Conservation (phyloP, 2,797 vertebrate genomes). For the Xiphophorus birchmanni region DNA sequence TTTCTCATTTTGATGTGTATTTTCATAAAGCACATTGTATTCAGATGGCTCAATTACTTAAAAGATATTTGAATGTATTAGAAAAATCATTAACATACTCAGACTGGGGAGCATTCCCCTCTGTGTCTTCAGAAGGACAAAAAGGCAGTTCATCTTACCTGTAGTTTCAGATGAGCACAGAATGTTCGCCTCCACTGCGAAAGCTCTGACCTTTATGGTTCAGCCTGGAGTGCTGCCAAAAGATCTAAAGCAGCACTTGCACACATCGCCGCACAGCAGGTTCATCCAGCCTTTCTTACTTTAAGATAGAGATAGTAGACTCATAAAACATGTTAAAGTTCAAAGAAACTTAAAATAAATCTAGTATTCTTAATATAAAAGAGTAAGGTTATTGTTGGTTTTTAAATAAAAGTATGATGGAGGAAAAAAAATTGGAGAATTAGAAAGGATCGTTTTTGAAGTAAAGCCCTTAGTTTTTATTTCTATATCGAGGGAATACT, state of each 20-base stretch:
- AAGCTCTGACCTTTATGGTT: constrained; percentile 21
- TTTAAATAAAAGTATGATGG: background rate
- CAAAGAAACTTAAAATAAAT: constrained; percentile 3
- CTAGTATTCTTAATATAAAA: constrained; percentile 3
- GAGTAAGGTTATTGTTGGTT: background rate
- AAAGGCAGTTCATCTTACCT: background rate
- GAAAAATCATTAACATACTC: background rate
- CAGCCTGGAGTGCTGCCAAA: constrained; percentile 18
- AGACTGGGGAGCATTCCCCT: background rate
- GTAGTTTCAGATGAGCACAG: constrained; percentile 6
- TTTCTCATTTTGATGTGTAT: background rate
- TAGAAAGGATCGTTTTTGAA: background rate
- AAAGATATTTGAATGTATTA: constrained; percentile 2
- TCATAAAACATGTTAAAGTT: background rate
- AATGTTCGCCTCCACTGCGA: constrained; percentile 13
- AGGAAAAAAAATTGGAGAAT: background rate
- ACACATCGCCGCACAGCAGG: constrained; percentile 2
- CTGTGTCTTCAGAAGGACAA: background rate
- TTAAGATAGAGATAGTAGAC: background rate
- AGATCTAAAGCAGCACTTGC: background rate
- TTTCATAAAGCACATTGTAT: background rate
- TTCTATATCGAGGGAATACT: background rate
- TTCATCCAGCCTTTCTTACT: constrained; percentile 5
- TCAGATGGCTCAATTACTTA: background rate
- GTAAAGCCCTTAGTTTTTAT: background rate